Percentiles rank a stretch among this genome's conserved stretches.
Evolutionary conservation across 1,140 invertebrate genomes (phyloP).

Genomic region (Lasioglossum baleicum): DNA sequence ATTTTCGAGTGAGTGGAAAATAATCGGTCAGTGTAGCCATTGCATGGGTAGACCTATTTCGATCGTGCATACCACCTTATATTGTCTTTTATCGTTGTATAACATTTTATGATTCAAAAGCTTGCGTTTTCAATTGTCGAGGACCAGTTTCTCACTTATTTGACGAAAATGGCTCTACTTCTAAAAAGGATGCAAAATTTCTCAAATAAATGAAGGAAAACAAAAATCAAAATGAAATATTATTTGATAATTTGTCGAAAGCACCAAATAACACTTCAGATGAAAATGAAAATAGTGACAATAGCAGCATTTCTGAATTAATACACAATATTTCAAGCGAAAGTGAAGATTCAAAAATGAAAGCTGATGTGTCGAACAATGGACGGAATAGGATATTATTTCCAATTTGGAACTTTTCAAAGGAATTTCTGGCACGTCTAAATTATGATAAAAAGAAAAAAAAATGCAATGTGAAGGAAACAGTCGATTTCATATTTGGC

Average conservation of each 20-base stretch:
- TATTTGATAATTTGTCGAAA: conserved; percentile 34
- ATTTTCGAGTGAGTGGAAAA: no score
- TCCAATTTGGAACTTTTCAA: conserved; percentile 21
- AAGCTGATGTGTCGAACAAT: conserved; percentile 26
- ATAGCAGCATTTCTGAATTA: conserved; percentile 17
- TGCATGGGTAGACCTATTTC: no score
- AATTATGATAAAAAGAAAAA: conserved; percentile 25
- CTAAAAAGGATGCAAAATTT: no score
- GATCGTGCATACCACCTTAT: no score
- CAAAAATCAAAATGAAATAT: conserved; percentile 31
- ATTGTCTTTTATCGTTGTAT: no score
- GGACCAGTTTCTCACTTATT: no score
- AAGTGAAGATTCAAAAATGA: conserved; percentile 25
- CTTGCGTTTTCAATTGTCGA: no score
- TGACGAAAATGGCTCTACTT: no score
- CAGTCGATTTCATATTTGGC: conserved; percentile 36
- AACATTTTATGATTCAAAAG: no score
- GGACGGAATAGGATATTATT: conserved; percentile 16
- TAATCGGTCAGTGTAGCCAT: no score
- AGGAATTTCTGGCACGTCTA: conserved; percentile 17
- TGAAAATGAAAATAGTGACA: conserved; percentile 31
- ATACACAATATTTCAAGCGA: conserved; percentile 29
- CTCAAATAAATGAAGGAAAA: conserved; percentile 25
- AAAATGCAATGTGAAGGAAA: conserved; percentile 23
- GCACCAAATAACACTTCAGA: conserved; percentile 19